These are phyloP conservation scores for Chrysomallon squamiferum DNA, from an alignment of 1,140 invertebrate genomes.

Conservation along the genomic window DNA sequence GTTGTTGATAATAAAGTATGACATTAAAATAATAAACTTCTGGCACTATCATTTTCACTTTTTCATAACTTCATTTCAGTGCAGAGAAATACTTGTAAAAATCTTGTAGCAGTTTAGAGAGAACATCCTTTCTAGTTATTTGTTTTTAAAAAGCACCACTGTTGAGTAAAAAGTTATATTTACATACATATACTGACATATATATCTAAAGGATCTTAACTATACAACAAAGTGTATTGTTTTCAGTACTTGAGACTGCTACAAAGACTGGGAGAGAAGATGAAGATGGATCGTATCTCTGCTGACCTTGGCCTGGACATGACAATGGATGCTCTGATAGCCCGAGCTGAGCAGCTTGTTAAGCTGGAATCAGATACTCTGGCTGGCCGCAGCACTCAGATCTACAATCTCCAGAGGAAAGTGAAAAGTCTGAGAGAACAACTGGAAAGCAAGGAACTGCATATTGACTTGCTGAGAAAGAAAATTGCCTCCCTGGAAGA, in stretches of 20 bases:
- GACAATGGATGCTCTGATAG: constrained; percentile 56
- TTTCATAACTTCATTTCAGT: too few relatives aligned
- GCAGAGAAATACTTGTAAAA: too few relatives aligned
- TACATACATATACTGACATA: too few relatives aligned
- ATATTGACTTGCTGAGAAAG: constrained; percentile 85
- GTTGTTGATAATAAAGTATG: too few relatives aligned
- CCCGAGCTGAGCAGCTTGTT: constrained; percentile 59
- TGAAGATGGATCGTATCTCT: constrained; percentile 63
- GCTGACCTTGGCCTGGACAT: constrained; percentile 60
- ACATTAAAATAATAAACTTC: too few relatives aligned
- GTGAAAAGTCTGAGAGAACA: constrained; percentile 81
- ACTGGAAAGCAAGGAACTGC: constrained; percentile 87
- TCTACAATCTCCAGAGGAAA: constrained; percentile 63
- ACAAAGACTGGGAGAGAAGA: constrained; percentile 51
- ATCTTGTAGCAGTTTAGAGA: too few relatives aligned
- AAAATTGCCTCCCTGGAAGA: constrained; percentile 69
- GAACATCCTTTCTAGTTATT: too few relatives aligned
- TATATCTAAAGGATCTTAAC: too few relatives aligned
- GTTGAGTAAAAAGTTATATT: too few relatives aligned
- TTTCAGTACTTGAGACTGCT: constrained; percentile 59
- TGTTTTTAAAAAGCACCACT: too few relatives aligned
- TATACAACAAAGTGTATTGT: too few relatives aligned
- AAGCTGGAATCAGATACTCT: constrained; percentile 56
- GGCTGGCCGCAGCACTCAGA: constrained; percentile 57
- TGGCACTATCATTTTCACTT: too few relatives aligned